phyloP scores from a whole-genome alignment of 1,140 invertebrate species.

The Sminthurinus signatus region DNA sequence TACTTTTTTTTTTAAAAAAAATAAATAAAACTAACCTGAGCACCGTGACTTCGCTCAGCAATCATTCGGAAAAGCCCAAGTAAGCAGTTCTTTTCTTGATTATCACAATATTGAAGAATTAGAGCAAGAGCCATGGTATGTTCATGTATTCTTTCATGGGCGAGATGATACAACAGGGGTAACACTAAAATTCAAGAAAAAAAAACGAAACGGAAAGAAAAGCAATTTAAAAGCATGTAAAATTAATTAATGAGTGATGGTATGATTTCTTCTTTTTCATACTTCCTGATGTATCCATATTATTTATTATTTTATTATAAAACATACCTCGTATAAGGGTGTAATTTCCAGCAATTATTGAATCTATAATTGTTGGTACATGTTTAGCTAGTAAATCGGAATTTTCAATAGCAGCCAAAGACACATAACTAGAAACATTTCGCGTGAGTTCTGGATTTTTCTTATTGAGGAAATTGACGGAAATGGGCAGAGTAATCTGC shows the following conservation, averaged over 20 bases:
- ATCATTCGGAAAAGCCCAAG: slow-evolving; percentile 54
- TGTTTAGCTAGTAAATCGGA: slow-evolving; percentile 74
- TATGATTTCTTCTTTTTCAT: too few species aligned
- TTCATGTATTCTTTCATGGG: slow-evolving; percentile 72
- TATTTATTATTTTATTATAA: too few species aligned
- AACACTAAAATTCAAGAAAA: too few species aligned
- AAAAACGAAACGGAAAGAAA: too few species aligned
- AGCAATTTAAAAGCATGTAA: too few species aligned
- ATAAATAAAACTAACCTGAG: too few species aligned
- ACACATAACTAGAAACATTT: slow-evolving; percentile 85
- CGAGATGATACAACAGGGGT: slow-evolving; percentile 79
- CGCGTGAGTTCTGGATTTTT: slow-evolving; percentile 80
- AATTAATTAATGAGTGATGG: slow-evolving; percentile 80
- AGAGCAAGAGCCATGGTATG: slow-evolving; percentile 74
- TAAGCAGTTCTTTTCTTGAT: slow-evolving; percentile 72
- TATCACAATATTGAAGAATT: slow-evolving; percentile 70
- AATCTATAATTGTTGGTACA: slow-evolving; percentile 81
- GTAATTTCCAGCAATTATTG: slow-evolving; percentile 67
- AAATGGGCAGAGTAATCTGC: slow-evolving; percentile 78
- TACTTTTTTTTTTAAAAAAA: too few species aligned
- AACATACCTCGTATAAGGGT: background rate
- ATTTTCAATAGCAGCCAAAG: slow-evolving; percentile 85
- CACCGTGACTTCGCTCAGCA: too few species aligned
- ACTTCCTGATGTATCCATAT: too few species aligned
- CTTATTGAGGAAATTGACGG: slow-evolving; percentile 83